A percentile compares a stretch with the other conserved stretches of the same genome.
These are phyloP conservation scores for Psilopogon haemacephalus DNA, from an alignment of 2,113 vertebrate species.

Conservation along the genomic window DNA sequence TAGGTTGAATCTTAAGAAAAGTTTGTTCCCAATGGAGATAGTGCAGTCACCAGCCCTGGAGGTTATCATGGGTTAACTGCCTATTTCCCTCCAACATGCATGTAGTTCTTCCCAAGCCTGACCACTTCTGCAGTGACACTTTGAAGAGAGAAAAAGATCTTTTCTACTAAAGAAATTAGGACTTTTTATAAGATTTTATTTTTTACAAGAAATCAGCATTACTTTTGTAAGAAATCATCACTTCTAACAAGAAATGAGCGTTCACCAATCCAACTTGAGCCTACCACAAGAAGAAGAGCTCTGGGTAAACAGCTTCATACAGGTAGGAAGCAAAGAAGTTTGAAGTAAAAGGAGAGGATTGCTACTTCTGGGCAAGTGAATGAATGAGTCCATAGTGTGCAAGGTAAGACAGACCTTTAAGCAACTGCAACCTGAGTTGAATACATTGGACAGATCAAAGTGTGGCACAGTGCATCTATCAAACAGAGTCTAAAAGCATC, in stretches of 20 bases:
- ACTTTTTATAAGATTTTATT: too few species aligned
- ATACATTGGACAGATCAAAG: slow-evolving; percentile 26
- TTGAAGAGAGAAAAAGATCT: too few species aligned
- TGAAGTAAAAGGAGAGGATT: background rate
- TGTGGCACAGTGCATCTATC: background rate
- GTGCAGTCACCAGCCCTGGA: too few species aligned
- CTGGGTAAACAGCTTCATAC: background rate
- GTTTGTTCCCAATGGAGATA: too few species aligned
- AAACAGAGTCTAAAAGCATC: background rate
- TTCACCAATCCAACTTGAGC: background rate
- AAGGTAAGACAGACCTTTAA: background rate
- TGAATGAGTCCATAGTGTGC: background rate
- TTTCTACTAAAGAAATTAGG: too few species aligned
- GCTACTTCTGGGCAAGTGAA: background rate
- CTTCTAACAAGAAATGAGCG: background rate
- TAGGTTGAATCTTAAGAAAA: too few species aligned
- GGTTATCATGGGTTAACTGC: too few species aligned
- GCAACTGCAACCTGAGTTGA: background rate
- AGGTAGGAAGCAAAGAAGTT: background rate
- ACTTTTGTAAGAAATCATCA: too few species aligned
- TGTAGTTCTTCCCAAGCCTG: background rate
- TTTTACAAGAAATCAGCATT: too few species aligned
- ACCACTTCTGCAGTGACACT: too few species aligned
- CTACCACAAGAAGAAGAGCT: background rate
- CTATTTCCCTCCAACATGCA: background rate